Conservation (phyloP, 2,113 vertebrate species). For the Gopherus evgoodei region DNA sequence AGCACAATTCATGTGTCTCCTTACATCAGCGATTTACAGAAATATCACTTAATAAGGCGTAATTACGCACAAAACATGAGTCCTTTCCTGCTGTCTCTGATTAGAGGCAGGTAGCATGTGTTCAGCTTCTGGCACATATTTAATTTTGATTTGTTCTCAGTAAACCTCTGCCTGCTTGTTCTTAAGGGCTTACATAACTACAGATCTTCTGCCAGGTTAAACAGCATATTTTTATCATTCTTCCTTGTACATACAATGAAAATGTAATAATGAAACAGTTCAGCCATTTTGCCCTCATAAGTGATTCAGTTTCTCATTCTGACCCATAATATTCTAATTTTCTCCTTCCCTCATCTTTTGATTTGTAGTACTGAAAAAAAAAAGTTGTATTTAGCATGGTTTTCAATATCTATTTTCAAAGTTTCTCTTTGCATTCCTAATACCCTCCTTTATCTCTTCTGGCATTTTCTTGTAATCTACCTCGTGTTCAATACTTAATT, state of each 20-base stretch:
- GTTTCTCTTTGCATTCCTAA: conserved; percentile 49
- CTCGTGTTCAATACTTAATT: conserved; percentile 59
- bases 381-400: conserved; percentile 17
- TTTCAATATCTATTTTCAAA: conserved; percentile 52
- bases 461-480: conserved; percentile 43
- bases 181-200: background rate
- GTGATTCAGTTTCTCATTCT: conserved; percentile 56
- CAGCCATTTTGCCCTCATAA: conserved; percentile 33
- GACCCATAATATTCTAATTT: conserved; percentile 46
- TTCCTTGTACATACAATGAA: conserved; percentile 20
- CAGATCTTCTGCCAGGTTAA: background rate
- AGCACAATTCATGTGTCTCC: conserved; percentile 63
- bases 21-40: conserved; percentile 52
- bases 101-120: background rate
- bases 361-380: conserved; percentile 46
- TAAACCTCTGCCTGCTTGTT: background rate
- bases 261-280: conserved; percentile 26
- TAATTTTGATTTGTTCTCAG: background rate
- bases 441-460: conserved; percentile 39
- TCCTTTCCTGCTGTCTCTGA: background rate
- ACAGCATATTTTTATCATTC: conserved; percentile 24
- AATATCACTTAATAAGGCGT: conserved; percentile 21
- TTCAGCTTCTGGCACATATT: background rate
- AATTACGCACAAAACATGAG: conserved; percentile 32
- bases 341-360: conserved; percentile 48